Base-by-base conservation (phyloP, 2,888 invertebrate species). In the Oscheius sp. region DNA sequence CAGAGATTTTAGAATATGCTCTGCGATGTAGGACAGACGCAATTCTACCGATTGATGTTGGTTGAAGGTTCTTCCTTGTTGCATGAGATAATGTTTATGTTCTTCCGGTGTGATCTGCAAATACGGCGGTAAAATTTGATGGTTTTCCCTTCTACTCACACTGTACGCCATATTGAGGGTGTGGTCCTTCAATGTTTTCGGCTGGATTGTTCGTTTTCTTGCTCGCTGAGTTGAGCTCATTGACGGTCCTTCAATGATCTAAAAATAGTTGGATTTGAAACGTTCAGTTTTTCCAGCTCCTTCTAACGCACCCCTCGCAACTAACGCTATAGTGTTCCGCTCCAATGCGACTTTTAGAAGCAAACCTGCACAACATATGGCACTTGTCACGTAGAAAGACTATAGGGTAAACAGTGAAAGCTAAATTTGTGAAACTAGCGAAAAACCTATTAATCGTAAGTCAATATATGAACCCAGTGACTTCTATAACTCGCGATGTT, bases 1-100 rank as follows among this genome's bases (percentile, higher is more conserved):
- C 34, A 86, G 70, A n/a, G 76, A 71, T 17, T 75, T 66, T 20
- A 83, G 78, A 53, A 84, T 83, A 72, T 83, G 83, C 50, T 84
- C 80, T 3, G 84, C 82, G n/a, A 85, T 82, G 39, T 75, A 75
- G 20, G 58, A 25, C 31, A 68, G 29, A 25, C 68, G 33, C 37
- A 68, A 39, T 31, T 68, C 61, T 1, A 39, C 58, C 12, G 68
- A 58, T 33, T 68, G 68, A 20, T 58, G 58, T 17, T 45, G 46
- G 2, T 68, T 68, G 39, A 58, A 68, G 25, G 61, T 29, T 23
- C 50, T 31, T 23, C 61, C 61, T 8, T 61, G 68, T 39, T 61
- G 37, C 48, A 48, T 34, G 33, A 68, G 23, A 20, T 33, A 39
- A 12, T 48, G 58, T 25, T 50, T 33, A 50, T 68, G 68, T 34